Evolutionary conservation across 2,797 vertebrate genomes (phyloP).

Genomic region (Syngnathus acus): DNA sequence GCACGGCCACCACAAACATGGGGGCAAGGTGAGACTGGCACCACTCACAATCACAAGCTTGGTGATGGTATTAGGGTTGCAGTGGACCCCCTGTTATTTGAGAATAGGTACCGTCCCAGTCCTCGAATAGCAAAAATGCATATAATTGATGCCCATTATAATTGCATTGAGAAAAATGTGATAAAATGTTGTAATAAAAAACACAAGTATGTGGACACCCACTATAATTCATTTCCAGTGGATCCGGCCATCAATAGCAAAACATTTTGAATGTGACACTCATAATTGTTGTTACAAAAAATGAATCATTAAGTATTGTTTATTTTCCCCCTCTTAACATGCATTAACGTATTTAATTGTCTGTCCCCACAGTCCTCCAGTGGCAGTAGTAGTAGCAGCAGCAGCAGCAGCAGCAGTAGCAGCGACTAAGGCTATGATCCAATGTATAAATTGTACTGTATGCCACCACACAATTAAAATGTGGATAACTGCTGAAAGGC

Average conservation of each 20-base stretch:
- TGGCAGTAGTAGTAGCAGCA: constrained; percentile 63
- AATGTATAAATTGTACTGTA: background rate
- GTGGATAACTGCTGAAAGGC: background rate
- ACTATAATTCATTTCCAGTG: too few relatives aligned
- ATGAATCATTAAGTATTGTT: background rate
- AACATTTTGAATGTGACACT: too few relatives aligned
- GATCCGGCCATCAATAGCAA: too few relatives aligned
- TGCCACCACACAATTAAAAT: background rate
- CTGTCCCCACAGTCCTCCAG: constrained; percentile 48
- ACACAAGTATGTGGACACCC: too few relatives aligned
- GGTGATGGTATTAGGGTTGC: too few relatives aligned
- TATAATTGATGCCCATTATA: too few relatives aligned
- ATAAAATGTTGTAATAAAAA: too few relatives aligned
- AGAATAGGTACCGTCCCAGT: too few relatives aligned
- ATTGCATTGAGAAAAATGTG: too few relatives aligned
- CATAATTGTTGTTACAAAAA: too few relatives aligned
- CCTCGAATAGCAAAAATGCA: too few relatives aligned
- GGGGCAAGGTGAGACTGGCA: constrained; percentile 67
- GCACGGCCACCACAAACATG: constrained; percentile 59
- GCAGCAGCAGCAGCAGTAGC: constrained; percentile 59
- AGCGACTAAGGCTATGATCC: constrained; percentile 41
- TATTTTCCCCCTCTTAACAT: background rate
- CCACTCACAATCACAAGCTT: background rate
- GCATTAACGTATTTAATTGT: background rate
- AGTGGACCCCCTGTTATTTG: too few relatives aligned